Base-by-base conservation (phyloP, 2,113 vertebrate species). In the Mohoua ochrocephala region DNA sequence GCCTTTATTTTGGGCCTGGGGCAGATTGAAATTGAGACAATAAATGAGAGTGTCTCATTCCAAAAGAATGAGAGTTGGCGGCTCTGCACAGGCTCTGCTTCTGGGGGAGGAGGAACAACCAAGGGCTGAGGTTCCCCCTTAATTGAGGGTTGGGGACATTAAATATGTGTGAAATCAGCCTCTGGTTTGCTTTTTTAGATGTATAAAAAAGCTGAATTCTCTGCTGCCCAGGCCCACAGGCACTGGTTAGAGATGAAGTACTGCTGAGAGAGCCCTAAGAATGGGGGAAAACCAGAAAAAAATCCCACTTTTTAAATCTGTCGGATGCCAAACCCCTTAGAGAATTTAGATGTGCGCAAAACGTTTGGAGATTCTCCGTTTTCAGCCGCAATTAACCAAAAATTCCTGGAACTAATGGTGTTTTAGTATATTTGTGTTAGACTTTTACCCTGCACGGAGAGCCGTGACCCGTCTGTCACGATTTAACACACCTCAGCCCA, bases 1-100 rank as follows among this genome's bases (percentile, higher is more conserved):
- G 71, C 93, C 93, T 98, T 97, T 97, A 97, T 97, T 98, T 97
- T 95, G 84, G 53, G 97, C 98, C 97, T 54, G 39, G 47, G 97
- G 97, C 98, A 97, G 97, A 92, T 92, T 97, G 97, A 98, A 98
- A 98, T 97, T 95, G 97, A 98, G 97, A 98, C 97, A 98, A 97
- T 98, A 98, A 98, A 97, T 97, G 97, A 96, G 95, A 97, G 93
- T 75, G 96, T 90, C 94, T 98, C 97, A 95, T 96, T 97, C 89
- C 90, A 44, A 93, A 97, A 96, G 95, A 97, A 96, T 96, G 95
- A 97, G 93, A 95, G 52, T 64, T 97, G 97, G 95, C 96, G 96
- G 91, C 87, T 97, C 89, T 7, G 20, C 63, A 50, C 65, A 76
- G 64, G 60, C 80, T 84, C 84, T 52, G 77, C 69, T 94, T 81